Base-by-base conservation (phyloP, 2,113 vertebrate species). In the Bettongia penicillata region DNA sequence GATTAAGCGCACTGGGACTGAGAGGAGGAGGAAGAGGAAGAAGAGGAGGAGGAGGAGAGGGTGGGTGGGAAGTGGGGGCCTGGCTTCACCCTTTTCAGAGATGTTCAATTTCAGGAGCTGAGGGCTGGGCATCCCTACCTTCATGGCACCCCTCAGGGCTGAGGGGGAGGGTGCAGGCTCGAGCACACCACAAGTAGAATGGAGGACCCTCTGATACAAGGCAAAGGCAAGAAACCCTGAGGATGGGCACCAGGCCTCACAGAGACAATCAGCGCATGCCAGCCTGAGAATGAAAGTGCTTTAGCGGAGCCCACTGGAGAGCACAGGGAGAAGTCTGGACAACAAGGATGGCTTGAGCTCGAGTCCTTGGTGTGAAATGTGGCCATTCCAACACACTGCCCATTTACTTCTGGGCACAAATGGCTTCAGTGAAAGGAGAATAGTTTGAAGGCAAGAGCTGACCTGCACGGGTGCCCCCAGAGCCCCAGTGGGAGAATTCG, bases 41-140 rank as follows among this genome's bases (percentile, higher is more conserved):
- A 0, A 51, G 48, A 53, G 31, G 89, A 26, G 0, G 9, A 12
- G 0, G 57, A 0, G 3, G 16, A n/a, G 52, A 3, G 0, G 5
- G 11, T 0, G 9, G 0, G 47, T 0, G 53, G 25, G 7, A 26
- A 23, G 24, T n/a, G 24, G 24, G 19, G 24, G 7, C 8, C 53
- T 55, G 53, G 25, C 53, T 55, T 55, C 53, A 24, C 53, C 24
- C 24, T 55, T 55, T 55, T 8, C 53, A 55, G 24, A 55, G 53
- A 55, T 24, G 19, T 25, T 55, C 53, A 55, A 55, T 53, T 6
- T 55, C 53, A 26, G 53, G 24, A 55, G 24, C 24, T 23, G 52
- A 57, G 55, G 55, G 26, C 26, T 57, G 26, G 26, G 1, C 53
- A 31, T 57, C 26, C 31, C 57, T 61, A 53, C 53, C 53, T 55